Base-by-base conservation (phyloP, 2,888 invertebrate genomes). In the Oxystoma pomonae region DNA sequence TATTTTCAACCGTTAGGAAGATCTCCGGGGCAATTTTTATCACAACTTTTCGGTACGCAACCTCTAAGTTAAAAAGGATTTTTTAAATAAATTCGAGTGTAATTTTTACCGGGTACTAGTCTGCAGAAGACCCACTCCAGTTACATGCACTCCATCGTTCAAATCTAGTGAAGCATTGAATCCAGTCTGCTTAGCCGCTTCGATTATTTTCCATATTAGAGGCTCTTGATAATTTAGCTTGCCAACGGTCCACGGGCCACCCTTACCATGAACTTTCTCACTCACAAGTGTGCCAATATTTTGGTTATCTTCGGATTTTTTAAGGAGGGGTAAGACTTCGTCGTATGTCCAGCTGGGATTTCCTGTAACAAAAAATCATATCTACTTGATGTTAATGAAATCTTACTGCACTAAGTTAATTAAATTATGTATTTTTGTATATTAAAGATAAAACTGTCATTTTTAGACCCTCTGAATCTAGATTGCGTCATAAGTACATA, bases 321-420 rank as follows among this genome's bases (percentile, higher is more conserved):
- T 85, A 76, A 87, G 91, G 74, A 90, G 90, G 0, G 88, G 88
- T 16, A 90, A 77, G 0, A 87, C 86, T 67, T 86, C 84, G 55
- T 80, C 75, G 72, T 82, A 87, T 67, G 83, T 83, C 87, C 87
- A 87, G 2, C 86, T 87, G 61, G 79, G 77, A 70, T 86, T 86
- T 1, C 85, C 88, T 35, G 35, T 35, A 35, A 35, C 3, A 12
- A 35, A 12, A 35, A 35, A 35, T n/a, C n/a, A n/a, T n/a, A n/a
- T n/a, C n/a, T n/a, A n/a, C n/a, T n/a, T n/a, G n/a, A n/a, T n/a
- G n/a, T n/a, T n/a, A n/a, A n/a, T n/a, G n/a, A n/a, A n/a, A n/a
- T n/a, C n/a, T n/a, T n/a, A n/a, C n/a, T n/a, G n/a, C n/a, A n/a
- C n/a, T n/a, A n/a, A n/a, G n/a, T n/a, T n/a, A n/a, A n/a, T n/a